Percentiles rank a stretch among this genome's conserved stretches.
phyloP scores from a whole-genome alignment of 2,797 vertebrate species.

The Enteromius paludinosus region DNA sequence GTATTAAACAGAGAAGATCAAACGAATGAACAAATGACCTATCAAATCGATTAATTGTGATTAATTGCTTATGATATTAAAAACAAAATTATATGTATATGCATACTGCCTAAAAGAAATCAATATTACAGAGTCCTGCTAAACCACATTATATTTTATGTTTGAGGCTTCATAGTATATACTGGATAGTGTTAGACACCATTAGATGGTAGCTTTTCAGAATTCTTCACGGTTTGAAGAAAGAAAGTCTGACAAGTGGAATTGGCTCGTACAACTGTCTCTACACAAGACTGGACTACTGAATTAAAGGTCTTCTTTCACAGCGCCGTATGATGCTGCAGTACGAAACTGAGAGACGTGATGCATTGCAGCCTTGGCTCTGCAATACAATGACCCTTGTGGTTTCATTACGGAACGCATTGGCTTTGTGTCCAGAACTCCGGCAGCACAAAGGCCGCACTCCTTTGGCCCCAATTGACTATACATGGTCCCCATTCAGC shows the following conservation, averaged over 20 bases:
- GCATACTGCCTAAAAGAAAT: not conserved
- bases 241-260: not conserved
- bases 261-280: not conserved
- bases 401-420: constrained; percentile 40
- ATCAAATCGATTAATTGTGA: too few relatives aligned
- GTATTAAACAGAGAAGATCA: not conserved
- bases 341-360: not conserved
- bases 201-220: constrained; percentile 10
- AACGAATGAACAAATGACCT: too few relatives aligned
- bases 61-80: too few relatives aligned
- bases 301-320: not conserved
- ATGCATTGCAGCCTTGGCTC: not conserved
- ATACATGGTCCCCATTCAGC: constrained; percentile 28
- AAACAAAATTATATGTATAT: too few relatives aligned
- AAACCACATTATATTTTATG: not conserved
- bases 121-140: not conserved
- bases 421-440: constrained; percentile 10
- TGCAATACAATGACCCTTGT: constrained; percentile 46
- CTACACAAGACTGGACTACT: not conserved
- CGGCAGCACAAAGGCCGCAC: not conserved
- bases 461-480: not conserved
- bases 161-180: not conserved
- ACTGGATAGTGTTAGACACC: not conserved
- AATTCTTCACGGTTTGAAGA: not conserved
- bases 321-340: not conserved